phyloP scores from a whole-genome alignment of 2,797 vertebrate species.

The Manis crassicaudata region DNA sequence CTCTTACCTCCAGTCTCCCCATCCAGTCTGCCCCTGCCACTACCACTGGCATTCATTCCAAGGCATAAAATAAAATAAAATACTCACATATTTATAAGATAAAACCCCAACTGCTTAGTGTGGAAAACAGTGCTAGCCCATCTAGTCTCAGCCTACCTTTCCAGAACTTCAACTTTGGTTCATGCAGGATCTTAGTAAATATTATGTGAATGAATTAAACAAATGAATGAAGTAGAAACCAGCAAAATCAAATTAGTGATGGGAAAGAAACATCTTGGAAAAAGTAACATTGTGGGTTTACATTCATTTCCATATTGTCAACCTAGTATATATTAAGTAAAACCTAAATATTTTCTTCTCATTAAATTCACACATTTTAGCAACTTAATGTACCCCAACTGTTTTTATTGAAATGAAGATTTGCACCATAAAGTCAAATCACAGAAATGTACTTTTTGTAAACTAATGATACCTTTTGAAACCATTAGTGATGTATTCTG shows the following conservation, averaged over 20 bases:
- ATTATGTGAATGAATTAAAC: slow-evolving; percentile 11
- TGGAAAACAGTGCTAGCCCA: not conserved
- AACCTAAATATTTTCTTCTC: not conserved
- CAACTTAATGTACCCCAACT: not conserved
- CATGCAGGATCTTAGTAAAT: not conserved
- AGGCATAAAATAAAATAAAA: not conserved
- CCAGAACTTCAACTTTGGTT: not conserved
- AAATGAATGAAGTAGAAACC: not conserved
- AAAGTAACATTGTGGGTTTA: not conserved
- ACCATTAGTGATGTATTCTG: not conserved
- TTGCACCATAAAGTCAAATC: slow-evolving; percentile 5
- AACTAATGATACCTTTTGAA: slow-evolving; percentile 23
- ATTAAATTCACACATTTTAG: not conserved
- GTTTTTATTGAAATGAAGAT: slow-evolving; percentile 27
- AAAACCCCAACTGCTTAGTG: not conserved
- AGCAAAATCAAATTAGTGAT: not conserved
- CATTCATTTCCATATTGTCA: slow-evolving; percentile 1
- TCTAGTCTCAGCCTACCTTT: not conserved
- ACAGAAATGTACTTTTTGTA: slow-evolving; percentile 25
- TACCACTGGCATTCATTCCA: not conserved
- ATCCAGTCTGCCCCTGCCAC: not conserved
- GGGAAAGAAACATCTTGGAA: not conserved
- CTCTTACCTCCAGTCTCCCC: not conserved
- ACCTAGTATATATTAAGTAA: slow-evolving; percentile 20
- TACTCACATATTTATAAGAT: not conserved